Conservation (phyloP, 2,797 vertebrate genomes). For the Eospalax fontanierii region DNA sequence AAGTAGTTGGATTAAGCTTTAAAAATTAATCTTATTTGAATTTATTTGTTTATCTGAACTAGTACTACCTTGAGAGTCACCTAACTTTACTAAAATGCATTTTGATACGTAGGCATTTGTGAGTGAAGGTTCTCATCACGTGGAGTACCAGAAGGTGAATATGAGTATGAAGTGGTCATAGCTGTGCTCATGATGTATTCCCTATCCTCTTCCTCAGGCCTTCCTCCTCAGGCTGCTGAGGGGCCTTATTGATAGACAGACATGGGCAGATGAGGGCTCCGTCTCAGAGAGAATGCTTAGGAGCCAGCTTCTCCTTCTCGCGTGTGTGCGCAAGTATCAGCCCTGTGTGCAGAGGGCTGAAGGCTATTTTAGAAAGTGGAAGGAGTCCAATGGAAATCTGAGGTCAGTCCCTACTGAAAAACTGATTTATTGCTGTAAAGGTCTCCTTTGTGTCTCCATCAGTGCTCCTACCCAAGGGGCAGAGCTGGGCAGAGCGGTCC, state of each 20-base stretch:
- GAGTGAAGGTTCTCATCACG: neutral
- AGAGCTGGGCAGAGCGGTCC: neutral
- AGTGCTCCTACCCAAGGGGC: neutral
- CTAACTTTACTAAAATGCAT: neutral
- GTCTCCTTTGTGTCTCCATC: neutral
- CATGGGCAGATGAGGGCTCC: slow-evolving; percentile 93
- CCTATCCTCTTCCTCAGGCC: slow-evolving; percentile 85
- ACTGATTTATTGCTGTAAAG: neutral
- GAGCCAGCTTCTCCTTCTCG: slow-evolving; percentile 92
- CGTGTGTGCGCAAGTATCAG: slow-evolving; percentile 91
- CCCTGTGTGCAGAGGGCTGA: slow-evolving; percentile 92
- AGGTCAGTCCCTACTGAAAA: slow-evolving; percentile 89
- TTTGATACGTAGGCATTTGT: neutral
- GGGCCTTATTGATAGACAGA: slow-evolving; percentile 93
- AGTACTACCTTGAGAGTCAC: neutral
- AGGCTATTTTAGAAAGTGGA: slow-evolving; percentile 92
- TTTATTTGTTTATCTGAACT: neutral
- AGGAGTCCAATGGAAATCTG: slow-evolving; percentile 91
- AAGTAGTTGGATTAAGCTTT: neutral
- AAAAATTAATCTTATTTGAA: neutral
- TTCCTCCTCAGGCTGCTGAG: slow-evolving; percentile 93
- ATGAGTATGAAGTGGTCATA: neutral
- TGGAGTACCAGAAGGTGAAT: neutral
- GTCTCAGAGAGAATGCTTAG: slow-evolving; percentile 92
- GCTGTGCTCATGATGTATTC: neutral